Evolutionary conservation across 1,140 invertebrate genomes (phyloP), one percentile per base, ranked within the genome.

Genomic region (Bombus confusus): DNA sequence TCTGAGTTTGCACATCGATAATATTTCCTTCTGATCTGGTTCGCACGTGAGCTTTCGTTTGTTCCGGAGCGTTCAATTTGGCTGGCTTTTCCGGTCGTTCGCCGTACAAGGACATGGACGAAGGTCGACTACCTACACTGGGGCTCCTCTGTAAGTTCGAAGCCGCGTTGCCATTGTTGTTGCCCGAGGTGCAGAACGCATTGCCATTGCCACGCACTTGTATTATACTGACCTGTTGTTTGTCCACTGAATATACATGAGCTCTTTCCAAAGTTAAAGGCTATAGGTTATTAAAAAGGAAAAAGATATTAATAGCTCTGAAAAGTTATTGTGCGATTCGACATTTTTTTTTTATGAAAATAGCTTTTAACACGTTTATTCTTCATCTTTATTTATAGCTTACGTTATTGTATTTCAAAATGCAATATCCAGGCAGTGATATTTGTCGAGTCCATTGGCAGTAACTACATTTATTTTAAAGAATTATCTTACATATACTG

Each of bases 221-320:
- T 87, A 97, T 97, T 91, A 97, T 96, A 84, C 96, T 96, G 80
- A 97, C 96, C 93, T 97, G 97, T 79, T 97, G 96, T 92, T 97
- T 97, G 87, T 97, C 96, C 81, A 97, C 96, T 10, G 95, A 96
- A 93, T 97, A 97, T 87, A 97, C 95, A 87, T 97, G 96, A 62
- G 96, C 96, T 87, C 96, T 95, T 93, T 97, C 96, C 86, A 97
- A 92, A 64, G 96, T 95, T 31, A 95, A 95, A 91, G 90, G 95
- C 96, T 93, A 93, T 81, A 90, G 85, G 71, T 71, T 75, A 71
- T 80, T 88, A 57, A 86, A 85, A 47, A 37, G 59, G 37, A 79
- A 71, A 47, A 59, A 15, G 15, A 77, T 34, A 74, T 84, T 74
- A 84, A 80, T 84, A 82, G 12, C 47, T 66, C 52, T 25, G n/a